Evolutionary conservation across 1,140 invertebrate genomes (phyloP).

Genomic region (Aphelinus atriplicis): DNA sequence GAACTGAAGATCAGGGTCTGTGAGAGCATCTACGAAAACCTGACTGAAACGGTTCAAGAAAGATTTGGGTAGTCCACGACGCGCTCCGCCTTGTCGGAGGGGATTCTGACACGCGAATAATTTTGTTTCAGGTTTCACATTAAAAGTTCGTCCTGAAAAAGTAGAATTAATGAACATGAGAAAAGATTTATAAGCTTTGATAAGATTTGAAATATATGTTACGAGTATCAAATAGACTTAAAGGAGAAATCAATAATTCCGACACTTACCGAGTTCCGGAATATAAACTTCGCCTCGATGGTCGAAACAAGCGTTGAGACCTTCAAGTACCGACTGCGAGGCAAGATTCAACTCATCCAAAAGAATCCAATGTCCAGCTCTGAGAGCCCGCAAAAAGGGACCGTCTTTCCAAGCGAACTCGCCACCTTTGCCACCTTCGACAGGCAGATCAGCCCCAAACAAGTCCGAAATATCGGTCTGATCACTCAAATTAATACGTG

Average conservation of each 20-base stretch:
- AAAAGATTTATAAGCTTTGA: no score
- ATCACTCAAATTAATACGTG: constrained; percentile 97
- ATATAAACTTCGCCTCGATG: constrained; percentile 96
- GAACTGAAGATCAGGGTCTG: constrained; percentile 77
- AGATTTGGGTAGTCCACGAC: constrained; percentile 94
- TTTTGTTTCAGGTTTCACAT: constrained; percentile 79
- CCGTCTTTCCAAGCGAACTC: constrained; percentile 97
- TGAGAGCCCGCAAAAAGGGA: constrained; percentile 91
- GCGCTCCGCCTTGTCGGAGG: constrained; percentile 91
- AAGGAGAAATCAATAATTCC: not conserved
- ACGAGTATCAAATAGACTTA: no score
- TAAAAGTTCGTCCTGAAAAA: constrained; percentile 74
- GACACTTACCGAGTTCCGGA: constrained; percentile 80
- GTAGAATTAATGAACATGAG: not conserved
- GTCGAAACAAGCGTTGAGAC: constrained; percentile 97
- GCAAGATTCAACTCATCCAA: constrained; percentile 99
- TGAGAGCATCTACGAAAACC: constrained; percentile 88
- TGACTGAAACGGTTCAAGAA: constrained; percentile 99
- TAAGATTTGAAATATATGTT: no score
- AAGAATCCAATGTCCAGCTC: constrained; percentile 94
- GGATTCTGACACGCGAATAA: constrained; percentile 99
- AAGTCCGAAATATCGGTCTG: constrained; percentile 98
- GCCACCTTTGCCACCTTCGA: constrained; percentile 85
- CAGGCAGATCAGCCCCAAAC: constrained; percentile 97
- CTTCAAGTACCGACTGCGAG: constrained; percentile 97